These are phyloP conservation scores for Apodemus sylvaticus DNA, from an alignment of 2,113 vertebrate species.

Conservation along the genomic window DNA sequence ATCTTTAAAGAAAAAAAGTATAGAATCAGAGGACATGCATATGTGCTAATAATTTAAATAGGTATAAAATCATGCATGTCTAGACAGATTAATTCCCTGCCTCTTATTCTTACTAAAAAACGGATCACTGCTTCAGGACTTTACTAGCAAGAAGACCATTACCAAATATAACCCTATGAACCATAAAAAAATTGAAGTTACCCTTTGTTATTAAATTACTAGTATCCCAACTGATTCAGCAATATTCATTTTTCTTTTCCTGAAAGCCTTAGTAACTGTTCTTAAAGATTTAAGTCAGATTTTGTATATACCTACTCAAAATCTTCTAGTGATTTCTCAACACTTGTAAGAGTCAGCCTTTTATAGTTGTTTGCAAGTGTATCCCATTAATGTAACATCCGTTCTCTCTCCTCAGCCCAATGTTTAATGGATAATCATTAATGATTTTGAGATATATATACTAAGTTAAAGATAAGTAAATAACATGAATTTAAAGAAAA, in stretches of 20 bases:
- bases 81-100: neutral
- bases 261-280: neutral
- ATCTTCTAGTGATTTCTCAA: neutral
- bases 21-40: too few relatives aligned
- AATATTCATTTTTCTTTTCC: neutral
- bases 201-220: neutral
- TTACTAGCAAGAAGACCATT: neutral
- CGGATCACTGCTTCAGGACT: neutral
- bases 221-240: neutral
- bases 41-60: too few relatives aligned
- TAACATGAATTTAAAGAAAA: slow-evolving; percentile 5
- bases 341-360: neutral
- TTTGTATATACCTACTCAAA: neutral
- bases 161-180: neutral
- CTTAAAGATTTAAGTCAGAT: neutral
- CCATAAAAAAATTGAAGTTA: neutral
- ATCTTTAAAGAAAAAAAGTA: neutral
- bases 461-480: slow-evolving; percentile 42
- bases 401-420: neutral
- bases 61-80: neutral
- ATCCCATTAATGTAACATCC: neutral
- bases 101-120: neutral
- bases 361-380: neutral
- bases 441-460: neutral
- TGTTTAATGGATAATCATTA: neutral